Conservation (phyloP, 2,797 vertebrate genomes). For the Diplodus puntazzo region DNA sequence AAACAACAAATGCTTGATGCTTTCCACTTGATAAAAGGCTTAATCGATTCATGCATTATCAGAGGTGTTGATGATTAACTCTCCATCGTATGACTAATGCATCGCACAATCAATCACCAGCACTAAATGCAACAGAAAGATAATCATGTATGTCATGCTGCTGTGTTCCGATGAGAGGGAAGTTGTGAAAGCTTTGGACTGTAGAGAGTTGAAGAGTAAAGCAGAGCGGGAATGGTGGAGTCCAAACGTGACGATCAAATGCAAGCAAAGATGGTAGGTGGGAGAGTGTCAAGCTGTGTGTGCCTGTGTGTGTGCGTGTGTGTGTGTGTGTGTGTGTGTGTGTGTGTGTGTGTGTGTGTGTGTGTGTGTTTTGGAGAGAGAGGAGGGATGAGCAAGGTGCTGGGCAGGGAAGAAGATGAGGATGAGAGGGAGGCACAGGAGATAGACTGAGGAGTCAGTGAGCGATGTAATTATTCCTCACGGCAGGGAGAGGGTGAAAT, state of each 20-base stretch:
- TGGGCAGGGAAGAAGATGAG: slow-evolving; percentile 19
- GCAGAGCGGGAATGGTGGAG: background rate
- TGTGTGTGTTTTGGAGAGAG: background rate
- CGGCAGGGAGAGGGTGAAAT: slow-evolving; percentile 79
- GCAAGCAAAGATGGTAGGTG: background rate
- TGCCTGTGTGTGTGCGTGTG: background rate
- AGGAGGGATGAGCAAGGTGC: slow-evolving; percentile 22
- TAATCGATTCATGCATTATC: background rate
- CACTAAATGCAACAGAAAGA: background rate
- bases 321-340: background rate
- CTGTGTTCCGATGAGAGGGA: background rate
- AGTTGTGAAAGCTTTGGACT: background rate
- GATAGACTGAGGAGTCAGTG: slow-evolving; percentile 74
- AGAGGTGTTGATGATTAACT: background rate
- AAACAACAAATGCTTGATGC: background rate
- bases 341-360: background rate
- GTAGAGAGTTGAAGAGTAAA: background rate
- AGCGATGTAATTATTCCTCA: slow-evolving; percentile 84
- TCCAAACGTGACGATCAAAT: background rate
- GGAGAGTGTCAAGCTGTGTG: slow-evolving; percentile 4
- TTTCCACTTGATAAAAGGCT: slow-evolving; percentile 10
- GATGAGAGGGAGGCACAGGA: slow-evolving; percentile 43
- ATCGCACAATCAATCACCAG: background rate
- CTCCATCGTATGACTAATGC: background rate
- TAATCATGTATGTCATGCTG: background rate